These are phyloP conservation scores for Hydrotaea cyrtoneurina DNA, from an alignment of 2,888 invertebrate genomes.

Conservation along the genomic window DNA sequence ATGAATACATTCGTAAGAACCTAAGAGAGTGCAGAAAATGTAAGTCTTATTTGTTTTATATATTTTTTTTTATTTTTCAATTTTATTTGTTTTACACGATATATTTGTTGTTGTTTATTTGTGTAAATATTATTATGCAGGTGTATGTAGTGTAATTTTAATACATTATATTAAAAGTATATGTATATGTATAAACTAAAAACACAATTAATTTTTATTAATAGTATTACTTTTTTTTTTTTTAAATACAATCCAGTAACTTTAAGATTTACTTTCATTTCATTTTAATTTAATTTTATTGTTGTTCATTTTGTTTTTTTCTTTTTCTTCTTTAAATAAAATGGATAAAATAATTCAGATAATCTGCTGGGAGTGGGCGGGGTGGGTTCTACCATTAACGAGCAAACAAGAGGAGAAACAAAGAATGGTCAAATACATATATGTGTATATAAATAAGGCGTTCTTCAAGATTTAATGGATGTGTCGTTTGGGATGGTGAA, in stretches of 20 bases:
- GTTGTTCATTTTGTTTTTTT: not conserved
- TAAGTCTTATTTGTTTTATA: too few relatives aligned
- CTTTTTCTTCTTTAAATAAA: conserved; percentile 14
- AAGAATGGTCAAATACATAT: not conserved
- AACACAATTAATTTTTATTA: conserved; percentile 45
- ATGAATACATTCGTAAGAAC: too few relatives aligned
- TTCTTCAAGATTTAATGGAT: not conserved
- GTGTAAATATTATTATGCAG: conserved; percentile 47
- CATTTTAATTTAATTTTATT: not conserved
- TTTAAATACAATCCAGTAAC: conserved; percentile 52
- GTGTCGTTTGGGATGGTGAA: not conserved
- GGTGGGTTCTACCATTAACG: not conserved
- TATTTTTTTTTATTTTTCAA: conserved; percentile 33
- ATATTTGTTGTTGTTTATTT: conserved; percentile 19
- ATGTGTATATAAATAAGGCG: not conserved
- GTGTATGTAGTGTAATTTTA: conserved; percentile 49
- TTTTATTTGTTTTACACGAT: conserved; percentile 45
- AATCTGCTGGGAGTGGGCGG: too few relatives aligned
- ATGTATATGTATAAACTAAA: conserved; percentile 39
- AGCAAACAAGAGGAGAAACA: conserved; percentile 13
- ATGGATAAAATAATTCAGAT: conserved; percentile 19
- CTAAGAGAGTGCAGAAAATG: too few relatives aligned
- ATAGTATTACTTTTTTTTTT: conserved; percentile 8
- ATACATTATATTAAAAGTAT: conserved; percentile 51
- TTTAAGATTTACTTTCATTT: conserved; percentile 26